Evolutionary conservation across 1,140 invertebrate genomes (phyloP).

Genomic region (Panagrolaimus sp.): DNA sequence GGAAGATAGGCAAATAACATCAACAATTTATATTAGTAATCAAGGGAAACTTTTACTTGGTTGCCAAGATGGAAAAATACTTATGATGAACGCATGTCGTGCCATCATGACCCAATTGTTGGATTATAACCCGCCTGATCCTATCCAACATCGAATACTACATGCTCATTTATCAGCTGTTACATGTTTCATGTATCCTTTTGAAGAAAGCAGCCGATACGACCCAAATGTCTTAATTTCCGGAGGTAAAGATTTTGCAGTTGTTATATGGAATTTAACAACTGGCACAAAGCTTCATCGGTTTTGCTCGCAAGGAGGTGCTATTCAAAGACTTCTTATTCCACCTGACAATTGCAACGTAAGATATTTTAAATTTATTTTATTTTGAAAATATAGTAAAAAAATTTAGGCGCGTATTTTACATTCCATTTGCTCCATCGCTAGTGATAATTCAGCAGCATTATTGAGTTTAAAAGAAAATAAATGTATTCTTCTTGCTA

Average conservation of each 20-base stretch:
- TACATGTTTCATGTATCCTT: constrained; percentile 88
- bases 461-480: constrained; percentile 84
- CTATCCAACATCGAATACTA: constrained; percentile 63
- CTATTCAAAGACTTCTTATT: constrained; percentile 77
- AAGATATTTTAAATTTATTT: no score
- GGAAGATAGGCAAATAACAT: constrained; percentile 67
- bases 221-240: constrained; percentile 84
- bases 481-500: constrained; percentile 88
- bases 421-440: constrained; percentile 90
- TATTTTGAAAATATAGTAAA: no score
- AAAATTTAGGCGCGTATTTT: constrained; percentile 81
- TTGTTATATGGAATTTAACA: constrained; percentile 93
- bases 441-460: constrained; percentile 92
- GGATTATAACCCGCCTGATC: constrained; percentile 61
- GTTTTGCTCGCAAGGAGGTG: constrained; percentile 87
- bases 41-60: constrained; percentile 89
- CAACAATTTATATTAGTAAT: constrained; percentile 82
- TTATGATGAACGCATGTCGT: constrained; percentile 91
- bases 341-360: constrained; percentile 85
- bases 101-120: constrained; percentile 87
- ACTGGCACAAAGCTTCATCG: constrained; percentile 79
- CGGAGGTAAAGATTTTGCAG: constrained; percentile 92
- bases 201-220: constrained; percentile 83
- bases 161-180: constrained; percentile 84
- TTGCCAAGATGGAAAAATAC: constrained; percentile 86